Base-by-base conservation (phyloP, 2,113 vertebrate genomes). In the Callopanchax toddi region DNA sequence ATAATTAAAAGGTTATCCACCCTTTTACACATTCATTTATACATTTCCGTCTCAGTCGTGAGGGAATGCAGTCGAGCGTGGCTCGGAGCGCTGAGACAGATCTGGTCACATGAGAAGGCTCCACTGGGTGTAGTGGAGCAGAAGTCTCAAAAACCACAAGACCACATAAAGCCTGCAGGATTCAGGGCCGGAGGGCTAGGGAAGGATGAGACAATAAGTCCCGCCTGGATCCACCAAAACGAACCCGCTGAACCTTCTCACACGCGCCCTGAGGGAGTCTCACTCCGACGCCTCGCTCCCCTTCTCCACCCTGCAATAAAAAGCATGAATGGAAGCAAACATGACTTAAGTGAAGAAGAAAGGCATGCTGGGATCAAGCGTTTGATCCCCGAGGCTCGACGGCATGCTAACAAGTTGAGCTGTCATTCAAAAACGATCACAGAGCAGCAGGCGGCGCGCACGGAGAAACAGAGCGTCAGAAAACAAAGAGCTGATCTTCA, bases 191-290 rank as follows among this genome's bases (percentile, higher is more conserved):
- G n/a, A 1, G 44, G 63, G 51, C 26, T 32, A 32, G 42, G 53
- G 18, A 16, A 21, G n/a, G 67, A 37, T 26, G 16, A 74, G 16
- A 43, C 6, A 20, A 39, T 50, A 23, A 63, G 49, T 49, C 65
- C 62, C 77, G 75, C 46, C 66, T 49, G 54, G 72, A 74, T 66
- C 71, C 72, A 78, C 63, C 44, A 56, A 29, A 20, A 12, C 48
- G 72, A 86, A 85, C 82, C 52, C 77, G 23, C 6, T 75, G 74
- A 75, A 75, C 74, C 77, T 50, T 53, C 44, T 60, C 63, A 44
- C 56, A 60, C 52, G 68, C 15, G 37, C 57, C 17, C 57, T 36
- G 36, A 25, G 49, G 60, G 68, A 53, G 32, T 72, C 54, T 53
- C 42, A 73, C 59, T 48, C 32, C 45, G 32, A 62, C 6, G n/a